Base-by-base conservation (phyloP, 1,140 invertebrate species). In the Thalassaphorura encarpata region DNA sequence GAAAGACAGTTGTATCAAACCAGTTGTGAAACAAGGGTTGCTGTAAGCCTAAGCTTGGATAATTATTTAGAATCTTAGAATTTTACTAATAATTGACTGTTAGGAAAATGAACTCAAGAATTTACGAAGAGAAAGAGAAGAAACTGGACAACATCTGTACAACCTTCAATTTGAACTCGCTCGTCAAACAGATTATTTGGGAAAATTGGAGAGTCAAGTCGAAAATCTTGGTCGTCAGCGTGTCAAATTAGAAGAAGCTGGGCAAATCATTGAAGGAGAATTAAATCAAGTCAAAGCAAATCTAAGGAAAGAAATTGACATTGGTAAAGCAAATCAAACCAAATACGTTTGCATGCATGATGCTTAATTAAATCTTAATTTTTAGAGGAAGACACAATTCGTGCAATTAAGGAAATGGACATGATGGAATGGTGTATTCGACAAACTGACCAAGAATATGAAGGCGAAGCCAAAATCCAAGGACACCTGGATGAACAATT, bases 1-100 rank as follows among this genome's bases (percentile, higher is more conserved):
- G 45, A 71, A 21, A 71, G 70, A 23, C 74, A 79, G n/a, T 73
- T 79, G 61, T 67, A 75, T 31, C 72, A 72, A 47, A 67, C 81
- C 13, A 70, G 73, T 40, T 72, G 75, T 60, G 80, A 83, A 65
- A 76, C 80, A 54, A 62, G 67, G 15, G 74, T 81, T 49, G 70
- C 80, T n/a, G 78, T 78, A 70, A 68, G 68, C 65, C 50, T 45
- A 26, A 40, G 36, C n/a, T 19, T 21, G 18, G n/a, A 21, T 8
- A 47, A 45, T n/a, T 28, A n/a, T 29, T 56, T 16, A 29, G 2
- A 46, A 51, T 33, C 16, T 5, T 15, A 36, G 21, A 51, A 15
- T 33, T 15, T 13, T 33, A 16, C 15, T 16, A 48, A 43, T 15
- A 51, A 11, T 6, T 33, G 46, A 2, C 33, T 29, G 23, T 27